A percentile compares a stretch with the other conserved stretches of the same genome.
phyloP scores from a whole-genome alignment of 2,797 vertebrate genomes.

The Heterohyrax brucei region DNA sequence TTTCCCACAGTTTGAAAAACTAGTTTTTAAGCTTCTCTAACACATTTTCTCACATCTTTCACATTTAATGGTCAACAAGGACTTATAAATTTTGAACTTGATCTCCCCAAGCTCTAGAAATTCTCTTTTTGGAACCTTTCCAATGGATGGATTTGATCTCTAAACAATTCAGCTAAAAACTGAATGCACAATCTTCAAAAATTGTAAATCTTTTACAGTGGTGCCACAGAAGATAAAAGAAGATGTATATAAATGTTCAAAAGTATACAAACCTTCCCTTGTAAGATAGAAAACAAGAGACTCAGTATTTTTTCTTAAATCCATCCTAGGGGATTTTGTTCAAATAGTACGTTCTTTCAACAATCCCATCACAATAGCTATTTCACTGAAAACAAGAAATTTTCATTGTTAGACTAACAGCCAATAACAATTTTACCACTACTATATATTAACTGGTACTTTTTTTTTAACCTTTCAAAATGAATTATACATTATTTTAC shows the following conservation, averaged over 20 bases:
- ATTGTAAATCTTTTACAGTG: constrained; percentile 72
- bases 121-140: constrained; percentile 63
- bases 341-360: constrained; percentile 49
- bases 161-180: constrained; percentile 69
- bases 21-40: constrained; percentile 26
- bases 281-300: constrained; percentile 34
- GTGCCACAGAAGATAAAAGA: constrained; percentile 72
- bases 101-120: constrained; percentile 40
- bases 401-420: background rate
- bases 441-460: constrained; percentile 42
- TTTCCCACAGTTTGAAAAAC: constrained; percentile 60
- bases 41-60: constrained; percentile 69
- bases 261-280: constrained; percentile 52
- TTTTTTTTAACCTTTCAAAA: constrained; percentile 31
- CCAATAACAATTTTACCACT: constrained; percentile 46
- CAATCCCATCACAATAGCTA: constrained; percentile 12
- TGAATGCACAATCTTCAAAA: constrained; percentile 74
- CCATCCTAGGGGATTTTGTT: constrained; percentile 59
- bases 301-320: constrained; percentile 50
- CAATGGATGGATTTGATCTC: constrained; percentile 67
- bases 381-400: constrained; percentile 48
- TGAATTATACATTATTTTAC: constrained; percentile 4
- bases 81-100: constrained; percentile 68
- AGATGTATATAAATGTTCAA: constrained; percentile 54
- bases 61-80: constrained; percentile 43